phyloP scores from a whole-genome alignment of 2,888 invertebrate species.

The Eretmocerus hayati region DNA sequence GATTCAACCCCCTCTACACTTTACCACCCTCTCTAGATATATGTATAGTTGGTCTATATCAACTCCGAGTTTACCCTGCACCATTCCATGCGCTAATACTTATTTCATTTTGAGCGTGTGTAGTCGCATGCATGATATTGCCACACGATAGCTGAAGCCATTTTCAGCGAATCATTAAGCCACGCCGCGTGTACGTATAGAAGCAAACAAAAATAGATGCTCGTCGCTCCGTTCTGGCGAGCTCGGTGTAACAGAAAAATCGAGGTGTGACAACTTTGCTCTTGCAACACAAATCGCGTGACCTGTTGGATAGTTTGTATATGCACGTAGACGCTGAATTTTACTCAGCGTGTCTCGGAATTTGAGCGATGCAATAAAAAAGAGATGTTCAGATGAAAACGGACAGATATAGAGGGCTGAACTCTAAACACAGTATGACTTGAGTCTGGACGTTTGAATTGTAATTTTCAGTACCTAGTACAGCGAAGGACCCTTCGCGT shows the following conservation, averaged over 20 bases:
- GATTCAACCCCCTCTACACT: neutral
- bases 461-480: conserved; percentile 40
- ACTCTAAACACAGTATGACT: conserved; percentile 25
- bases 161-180: too few relatives aligned
- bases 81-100: too few relatives aligned
- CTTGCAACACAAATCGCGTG: neutral
- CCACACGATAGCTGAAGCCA: too few relatives aligned
- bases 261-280: neutral
- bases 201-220: too few relatives aligned
- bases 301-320: too few relatives aligned
- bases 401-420: conserved; percentile 36
- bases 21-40: neutral
- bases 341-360: too few relatives aligned
- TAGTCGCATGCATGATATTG: too few relatives aligned
- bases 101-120: too few relatives aligned
- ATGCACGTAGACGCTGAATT: neutral
- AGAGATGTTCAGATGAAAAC: conserved; percentile 45
- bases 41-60: neutral
- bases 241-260: too few relatives aligned
- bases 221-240: too few relatives aligned
- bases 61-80: neutral
- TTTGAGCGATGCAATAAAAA: conserved; percentile 38
- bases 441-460: conserved; percentile 45
- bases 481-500: conserved; percentile 36
- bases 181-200: too few relatives aligned